phyloP scores from a whole-genome alignment of 1,140 invertebrate genomes.

The Ctenoplectra terminalis region DNA sequence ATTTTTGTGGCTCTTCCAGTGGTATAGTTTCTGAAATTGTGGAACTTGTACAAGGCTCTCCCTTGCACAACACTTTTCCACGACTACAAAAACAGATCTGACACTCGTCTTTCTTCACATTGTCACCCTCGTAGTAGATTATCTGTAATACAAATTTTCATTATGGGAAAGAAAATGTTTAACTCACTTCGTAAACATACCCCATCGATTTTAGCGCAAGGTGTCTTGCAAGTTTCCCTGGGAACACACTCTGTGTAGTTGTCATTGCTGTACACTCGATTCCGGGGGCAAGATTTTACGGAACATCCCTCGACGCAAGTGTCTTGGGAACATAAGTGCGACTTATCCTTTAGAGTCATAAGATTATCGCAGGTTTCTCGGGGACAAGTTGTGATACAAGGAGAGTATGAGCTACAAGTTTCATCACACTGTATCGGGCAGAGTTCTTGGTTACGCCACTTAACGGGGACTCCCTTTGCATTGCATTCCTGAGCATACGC shows the following conservation, averaged over 20 bases:
- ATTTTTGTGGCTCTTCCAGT: constrained; percentile 79
- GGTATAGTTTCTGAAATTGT: constrained; percentile 62
- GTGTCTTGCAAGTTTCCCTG: constrained; percentile 86
- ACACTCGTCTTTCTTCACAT: constrained; percentile 89
- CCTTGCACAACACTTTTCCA: constrained; percentile 87
- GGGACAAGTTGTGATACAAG: constrained; percentile 92
- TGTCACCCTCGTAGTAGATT: constrained; percentile 89
- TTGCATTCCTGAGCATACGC: constrained; percentile 93
- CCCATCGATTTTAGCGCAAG: constrained; percentile 88
- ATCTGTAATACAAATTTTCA: constrained; percentile 28
- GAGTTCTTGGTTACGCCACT: constrained; percentile 91
- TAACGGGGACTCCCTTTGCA: constrained; percentile 87
- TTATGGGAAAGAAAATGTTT: background rate
- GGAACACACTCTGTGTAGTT: constrained; percentile 89
- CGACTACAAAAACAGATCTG: constrained; percentile 90
- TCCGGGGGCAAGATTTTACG: constrained; percentile 88
- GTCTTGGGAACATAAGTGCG: constrained; percentile 87
- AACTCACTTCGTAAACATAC: constrained; percentile 65
- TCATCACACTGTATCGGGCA: constrained; percentile 95
- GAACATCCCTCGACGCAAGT: constrained; percentile 92
- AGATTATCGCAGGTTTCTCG: constrained; percentile 92
- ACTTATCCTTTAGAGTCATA: constrained; percentile 84
- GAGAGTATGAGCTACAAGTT: constrained; percentile 89
- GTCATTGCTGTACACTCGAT: constrained; percentile 88
- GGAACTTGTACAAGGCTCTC: constrained; percentile 85